Percentiles rank a stretch among this genome's conserved stretches.
These are phyloP conservation scores for Argyrosomus japonicus DNA, from an alignment of 2,113 vertebrate genomes.

Conservation along the genomic window DNA sequence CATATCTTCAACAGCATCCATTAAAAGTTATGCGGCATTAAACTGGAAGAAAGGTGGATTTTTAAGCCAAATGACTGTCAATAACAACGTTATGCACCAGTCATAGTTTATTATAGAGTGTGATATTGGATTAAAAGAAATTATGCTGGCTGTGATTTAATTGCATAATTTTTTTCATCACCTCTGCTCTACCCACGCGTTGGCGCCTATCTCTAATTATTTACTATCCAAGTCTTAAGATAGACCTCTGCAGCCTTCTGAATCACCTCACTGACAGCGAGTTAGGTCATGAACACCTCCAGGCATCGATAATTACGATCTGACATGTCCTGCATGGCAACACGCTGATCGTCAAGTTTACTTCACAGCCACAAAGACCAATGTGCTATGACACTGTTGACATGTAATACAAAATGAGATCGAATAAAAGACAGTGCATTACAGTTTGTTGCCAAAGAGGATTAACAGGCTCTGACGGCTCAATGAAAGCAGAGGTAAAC, in stretches of 20 bases:
- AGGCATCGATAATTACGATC: conserved; percentile 56
- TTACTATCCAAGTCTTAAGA: conserved; percentile 30
- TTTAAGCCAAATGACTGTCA: conserved; percentile 32
- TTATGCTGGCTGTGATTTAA: conserved; percentile 39
- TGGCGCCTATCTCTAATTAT: conserved; percentile 8
- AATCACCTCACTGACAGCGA: conserved; percentile 44
- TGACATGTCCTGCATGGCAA: conserved; percentile 39
- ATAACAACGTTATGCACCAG: conserved; percentile 32
- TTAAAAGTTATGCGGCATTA: conserved; percentile 20
- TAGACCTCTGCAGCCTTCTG: conserved; percentile 28
- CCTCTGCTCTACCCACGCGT: conserved; percentile 19
- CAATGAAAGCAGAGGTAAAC: conserved; percentile 47
- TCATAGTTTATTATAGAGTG: conserved; percentile 52
- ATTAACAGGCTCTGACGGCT: conserved; percentile 21
- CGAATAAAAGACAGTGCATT: background rate
- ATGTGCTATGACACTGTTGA: conserved; percentile 36
- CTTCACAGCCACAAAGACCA: conserved; percentile 19
- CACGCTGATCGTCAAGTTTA: conserved; percentile 37
- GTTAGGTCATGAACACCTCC: conserved; percentile 53
- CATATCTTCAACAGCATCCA: background rate
- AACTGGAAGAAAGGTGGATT: background rate
- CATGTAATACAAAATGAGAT: conserved; percentile 9
- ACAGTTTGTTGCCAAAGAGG: background rate
- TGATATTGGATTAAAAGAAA: conserved; percentile 40
- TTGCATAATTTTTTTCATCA: conserved; percentile 37